Base-by-base conservation (phyloP, 2,797 vertebrate species). In the Catamblyrhynchus diadema region DNA sequence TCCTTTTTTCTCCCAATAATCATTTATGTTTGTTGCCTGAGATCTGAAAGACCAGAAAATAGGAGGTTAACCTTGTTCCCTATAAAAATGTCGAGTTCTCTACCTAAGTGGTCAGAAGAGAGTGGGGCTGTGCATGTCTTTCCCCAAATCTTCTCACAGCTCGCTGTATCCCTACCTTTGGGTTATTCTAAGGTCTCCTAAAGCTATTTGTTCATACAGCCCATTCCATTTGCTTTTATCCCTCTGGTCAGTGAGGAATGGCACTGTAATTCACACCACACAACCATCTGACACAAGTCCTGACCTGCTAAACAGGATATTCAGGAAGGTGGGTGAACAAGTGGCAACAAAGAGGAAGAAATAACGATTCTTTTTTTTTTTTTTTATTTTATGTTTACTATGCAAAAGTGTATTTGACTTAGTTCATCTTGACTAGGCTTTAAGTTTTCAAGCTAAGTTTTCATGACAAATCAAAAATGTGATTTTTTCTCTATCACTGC, bases 41-140 rank as follows among this genome's bases (percentile, higher is more conserved):
- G 24, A 39, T 53, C 79, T 1, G 0, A 79, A 90, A 72, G 60
- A 56, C 8, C 12, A 32, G 33, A 48, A 88, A 62, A 14, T 79
- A 74, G 77, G 45, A 85, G 5, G 18, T 56, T 80, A 77, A 70
- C 14, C 3, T 60, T 60, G 8, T 35, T 86, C 74, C 11, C 37
- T 9, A 5, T 27, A 32, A 33, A 78, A 69, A 17, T 1, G 0
- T 39, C 27, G 14, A 8, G 3, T 33, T 69, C 19, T 18, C 17
- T 56, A 15, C 5, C 17, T 0, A 3, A 48, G 10, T 6, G 8
- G 9, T 39, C 1, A 2, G 44, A 88, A 48, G 8, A 75, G 10
- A 79, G 3, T 27, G 7, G 8, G 6, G 1, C 5, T 67, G 18
- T 25, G 35, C 23, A 24, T 0, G 0, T 9, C 24, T 82, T 80